A percentile compares a stretch with the other conserved stretches of the same genome.
These are phyloP conservation scores for Caradrina kadenii DNA, from an alignment of 2,888 invertebrate genomes.

Conservation along the genomic window DNA sequence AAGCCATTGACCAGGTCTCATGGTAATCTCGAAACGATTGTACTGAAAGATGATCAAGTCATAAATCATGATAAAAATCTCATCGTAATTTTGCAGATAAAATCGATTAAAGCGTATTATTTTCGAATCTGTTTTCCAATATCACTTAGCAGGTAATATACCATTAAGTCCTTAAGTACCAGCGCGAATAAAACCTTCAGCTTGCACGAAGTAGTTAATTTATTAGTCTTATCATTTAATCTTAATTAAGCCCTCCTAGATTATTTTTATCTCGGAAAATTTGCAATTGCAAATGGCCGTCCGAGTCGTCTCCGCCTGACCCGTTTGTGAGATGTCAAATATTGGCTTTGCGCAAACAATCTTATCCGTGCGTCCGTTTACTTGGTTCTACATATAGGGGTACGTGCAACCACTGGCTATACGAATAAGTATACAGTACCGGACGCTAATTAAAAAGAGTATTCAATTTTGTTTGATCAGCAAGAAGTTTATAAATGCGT, in stretches of 20 bases:
- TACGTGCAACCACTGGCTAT: slow-evolving; percentile 46
- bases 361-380: slow-evolving; percentile 85
- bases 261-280: slow-evolving; percentile 89
- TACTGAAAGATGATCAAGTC: slow-evolving; percentile 9
- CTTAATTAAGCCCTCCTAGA: slow-evolving; percentile 82
- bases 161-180: slow-evolving; percentile 44
- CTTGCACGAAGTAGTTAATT: slow-evolving; percentile 65
- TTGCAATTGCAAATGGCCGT: slow-evolving; percentile 88
- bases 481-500: slow-evolving; percentile 31
- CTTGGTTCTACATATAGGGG: slow-evolving; percentile 78
- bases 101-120: slow-evolving; percentile 39
- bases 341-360: slow-evolving; percentile 85
- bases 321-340: slow-evolving; percentile 86
- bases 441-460: slow-evolving; percentile 46
- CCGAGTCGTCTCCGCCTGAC: slow-evolving; percentile 81
- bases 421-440: slow-evolving; percentile 40
- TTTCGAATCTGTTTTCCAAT: slow-evolving; percentile 44
- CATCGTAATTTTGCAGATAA: slow-evolving; percentile 32
- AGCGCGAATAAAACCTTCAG: slow-evolving; percentile 57
- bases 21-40: slow-evolving; percentile 4
- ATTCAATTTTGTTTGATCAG: slow-evolving; percentile 33
- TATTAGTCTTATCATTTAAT: slow-evolving; percentile 77
- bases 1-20: background rate
- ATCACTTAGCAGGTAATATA: slow-evolving; percentile 30
- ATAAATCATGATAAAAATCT: slow-evolving; percentile 34